Base-by-base conservation (phyloP, 1,140 invertebrate genomes). In the Ceratina australensis region DNA sequence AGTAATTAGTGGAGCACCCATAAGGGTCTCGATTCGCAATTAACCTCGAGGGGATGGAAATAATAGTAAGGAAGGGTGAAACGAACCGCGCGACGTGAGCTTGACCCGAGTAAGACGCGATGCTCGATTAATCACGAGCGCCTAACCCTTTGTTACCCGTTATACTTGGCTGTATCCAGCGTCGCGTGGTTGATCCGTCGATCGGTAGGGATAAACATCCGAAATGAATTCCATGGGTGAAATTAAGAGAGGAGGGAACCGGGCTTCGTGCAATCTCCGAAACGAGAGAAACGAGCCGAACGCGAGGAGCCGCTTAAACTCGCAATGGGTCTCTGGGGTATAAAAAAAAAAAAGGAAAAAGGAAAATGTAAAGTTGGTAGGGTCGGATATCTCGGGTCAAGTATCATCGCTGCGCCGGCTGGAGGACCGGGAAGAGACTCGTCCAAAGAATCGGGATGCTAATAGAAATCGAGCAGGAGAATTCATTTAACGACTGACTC, bases 241-340 rank as follows among this genome's bases (percentile, higher is more conserved):
- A 86, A 86, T 86, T 86, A 86, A 86, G 80, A 86, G 68, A 82
- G 83, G 78, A 86, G 76, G 77, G 76, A 74, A 28, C 33, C 54
- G 71, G 71, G 80, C 65, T 82, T 82, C 65, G 72, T 67, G 77
- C 69, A 24, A 77, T 82, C 65, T 56, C 57, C 54, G 28, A 84
- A 81, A 60, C 79, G 85, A 83, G 80, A 87, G 87, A 85, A 86
- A 86, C 84, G 83, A 88, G 79, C 76, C 79, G 87, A 84, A 89
- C 79, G 87, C 82, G 86, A 88, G 85, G 86, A 88, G 85, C 81
- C 87, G 87, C 82, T 89, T 88, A 88, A 89, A 88, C 83, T 88
- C 88, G 87, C 87, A 83, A 89, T 88, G 86, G 82, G 84, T 88
- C 88, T 85, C 88, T 57, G 26, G 87, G 83, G 88, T 85, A 86